Conservation (phyloP, 1,140 invertebrate genomes). For the Papilio glaucus region DNA sequence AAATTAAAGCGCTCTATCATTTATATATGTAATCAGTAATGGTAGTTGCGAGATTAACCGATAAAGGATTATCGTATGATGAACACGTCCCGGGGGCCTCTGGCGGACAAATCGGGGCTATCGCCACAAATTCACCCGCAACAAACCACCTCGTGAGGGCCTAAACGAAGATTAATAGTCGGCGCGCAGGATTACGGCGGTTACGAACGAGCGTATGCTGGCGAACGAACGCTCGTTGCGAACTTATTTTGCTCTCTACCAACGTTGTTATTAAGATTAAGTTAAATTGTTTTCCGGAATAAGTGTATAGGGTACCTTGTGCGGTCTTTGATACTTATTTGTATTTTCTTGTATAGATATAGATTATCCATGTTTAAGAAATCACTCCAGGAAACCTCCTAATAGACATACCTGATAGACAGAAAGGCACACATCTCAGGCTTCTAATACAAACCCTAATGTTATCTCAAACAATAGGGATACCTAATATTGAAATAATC, state of each 20-base stretch:
- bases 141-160: conserved; percentile 67
- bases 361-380: neutral
- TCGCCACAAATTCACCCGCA: conserved; percentile 72
- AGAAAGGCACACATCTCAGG: too few relatives aligned
- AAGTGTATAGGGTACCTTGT: neutral
- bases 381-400: neutral
- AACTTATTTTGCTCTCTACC: conserved; percentile 18
- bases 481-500: too few relatives aligned
- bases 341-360: neutral
- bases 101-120: conserved; percentile 65
- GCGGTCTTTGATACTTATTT: conserved; percentile 2
- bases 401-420: neutral
- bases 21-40: conserved; percentile 33
- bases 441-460: too few relatives aligned
- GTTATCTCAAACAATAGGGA: too few relatives aligned
- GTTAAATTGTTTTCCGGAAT: conserved; percentile 25
- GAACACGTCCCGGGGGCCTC: conserved; percentile 58
- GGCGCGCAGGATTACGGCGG: conserved; percentile 68
- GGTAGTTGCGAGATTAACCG: conserved; percentile 43
- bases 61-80: conserved; percentile 50
- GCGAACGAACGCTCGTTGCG: conserved; percentile 33
- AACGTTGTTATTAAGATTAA: conserved; percentile 35
- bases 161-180: conserved; percentile 77
- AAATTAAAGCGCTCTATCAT: conserved; percentile 33
- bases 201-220: conserved; percentile 46